Percentiles rank a stretch among this genome's conserved stretches.
Evolutionary conservation across 2,888 invertebrate species (phyloP).

Genomic region (Meta bourneti): DNA sequence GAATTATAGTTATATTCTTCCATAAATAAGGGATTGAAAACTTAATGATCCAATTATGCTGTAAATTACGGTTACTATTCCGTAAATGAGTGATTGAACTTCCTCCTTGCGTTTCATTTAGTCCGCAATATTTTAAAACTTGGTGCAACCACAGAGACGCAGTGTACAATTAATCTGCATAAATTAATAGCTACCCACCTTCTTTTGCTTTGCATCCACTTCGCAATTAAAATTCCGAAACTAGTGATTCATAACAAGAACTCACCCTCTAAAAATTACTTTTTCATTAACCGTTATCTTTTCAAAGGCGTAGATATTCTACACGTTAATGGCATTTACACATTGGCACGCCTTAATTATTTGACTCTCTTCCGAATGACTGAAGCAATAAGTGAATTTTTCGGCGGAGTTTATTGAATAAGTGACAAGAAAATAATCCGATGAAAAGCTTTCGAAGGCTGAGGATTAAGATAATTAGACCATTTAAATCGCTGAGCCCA

Average conservation of each 20-base stretch:
- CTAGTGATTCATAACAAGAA: not conserved
- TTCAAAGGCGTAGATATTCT: not conserved
- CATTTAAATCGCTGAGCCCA: not conserved
- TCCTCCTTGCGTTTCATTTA: too few species aligned
- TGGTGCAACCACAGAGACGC: not conserved
- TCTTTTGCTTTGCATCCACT: not conserved
- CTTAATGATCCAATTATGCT: too few species aligned
- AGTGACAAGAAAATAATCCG: not conserved
- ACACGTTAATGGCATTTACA: not conserved
- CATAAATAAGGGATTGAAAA: too few species aligned
- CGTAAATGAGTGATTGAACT: too few species aligned
- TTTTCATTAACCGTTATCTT: not conserved
- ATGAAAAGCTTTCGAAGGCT: not conserved
- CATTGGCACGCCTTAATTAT: not conserved
- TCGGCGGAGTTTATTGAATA: not conserved
- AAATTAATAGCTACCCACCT: not conserved
- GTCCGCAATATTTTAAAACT: too few species aligned
- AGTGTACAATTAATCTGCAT: not conserved
- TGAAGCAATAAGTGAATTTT: not conserved
- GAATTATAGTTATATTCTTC: too few species aligned
- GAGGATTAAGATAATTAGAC: not conserved
- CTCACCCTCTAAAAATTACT: not conserved
- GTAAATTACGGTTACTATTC: too few species aligned
- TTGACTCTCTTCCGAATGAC: not conserved
- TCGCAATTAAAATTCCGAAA: not conserved